Percentiles rank a stretch among this genome's conserved stretches.
Evolutionary conservation across 2,888 invertebrate genomes (phyloP).

Genomic region (Geotrupes spiniger): DNA sequence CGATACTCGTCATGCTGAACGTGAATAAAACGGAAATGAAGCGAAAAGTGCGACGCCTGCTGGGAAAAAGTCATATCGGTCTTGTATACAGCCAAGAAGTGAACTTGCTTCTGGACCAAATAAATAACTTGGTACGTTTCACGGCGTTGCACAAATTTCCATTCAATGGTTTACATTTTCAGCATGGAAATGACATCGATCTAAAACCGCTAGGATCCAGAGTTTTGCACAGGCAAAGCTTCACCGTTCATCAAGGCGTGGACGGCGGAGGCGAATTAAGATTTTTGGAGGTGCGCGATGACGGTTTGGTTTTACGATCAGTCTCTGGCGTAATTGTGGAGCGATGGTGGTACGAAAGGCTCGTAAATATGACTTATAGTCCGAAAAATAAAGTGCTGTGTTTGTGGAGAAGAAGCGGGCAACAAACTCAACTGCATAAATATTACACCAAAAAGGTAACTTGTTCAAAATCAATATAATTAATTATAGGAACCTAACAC

Average conservation of each 20-base stretch:
- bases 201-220: conserved; percentile 94
- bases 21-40: conserved; percentile 81
- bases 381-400: conserved; percentile 97
- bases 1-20: conserved; percentile 91
- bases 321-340: conserved; percentile 84
- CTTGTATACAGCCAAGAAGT: conserved; percentile 97
- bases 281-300: conserved; percentile 94
- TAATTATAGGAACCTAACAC: too few species aligned
- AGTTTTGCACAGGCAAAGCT: conserved; percentile 92
- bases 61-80: conserved; percentile 98
- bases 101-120: conserved; percentile 92
- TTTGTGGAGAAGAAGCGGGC: conserved; percentile 93
- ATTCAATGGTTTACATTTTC: conserved; percentile 25
- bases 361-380: conserved; percentile 99
- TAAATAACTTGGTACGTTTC: conserved; percentile 81
- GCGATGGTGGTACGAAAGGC: conserved; percentile 98
- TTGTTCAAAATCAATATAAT: too few species aligned
- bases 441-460: conserved; percentile 97
- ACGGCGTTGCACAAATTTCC: not conserved
- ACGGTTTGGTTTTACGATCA: conserved; percentile 83
- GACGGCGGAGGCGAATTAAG: conserved; percentile 86
- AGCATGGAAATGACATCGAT: conserved; percentile 98
- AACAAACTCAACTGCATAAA: conserved; percentile 93
- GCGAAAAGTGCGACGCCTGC: conserved; percentile 81
- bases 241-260: conserved; percentile 95